phyloP scores from a whole-genome alignment of 2,113 vertebrate genomes.

The Patagioenas fasciata region DNA sequence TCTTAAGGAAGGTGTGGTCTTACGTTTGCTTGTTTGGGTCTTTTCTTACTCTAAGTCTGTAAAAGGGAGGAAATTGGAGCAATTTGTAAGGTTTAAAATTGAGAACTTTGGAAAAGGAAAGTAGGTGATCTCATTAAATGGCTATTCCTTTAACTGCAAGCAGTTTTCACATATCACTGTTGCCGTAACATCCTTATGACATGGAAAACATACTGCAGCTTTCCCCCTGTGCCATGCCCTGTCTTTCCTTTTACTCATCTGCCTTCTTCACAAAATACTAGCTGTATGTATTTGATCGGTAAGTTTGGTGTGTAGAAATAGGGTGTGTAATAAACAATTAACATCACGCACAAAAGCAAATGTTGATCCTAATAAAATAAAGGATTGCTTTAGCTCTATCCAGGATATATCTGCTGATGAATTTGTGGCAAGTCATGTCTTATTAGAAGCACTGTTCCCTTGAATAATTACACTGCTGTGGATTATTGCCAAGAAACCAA shows the following conservation, averaged over 20 bases:
- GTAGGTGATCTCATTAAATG: background rate
- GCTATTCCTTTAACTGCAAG: background rate
- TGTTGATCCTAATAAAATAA: background rate
- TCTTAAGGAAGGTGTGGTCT: background rate
- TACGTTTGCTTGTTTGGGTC: background rate
- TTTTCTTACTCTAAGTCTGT: background rate
- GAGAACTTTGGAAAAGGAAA: background rate
- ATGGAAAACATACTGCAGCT: background rate
- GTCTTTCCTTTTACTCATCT: background rate
- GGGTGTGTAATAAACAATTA: background rate
- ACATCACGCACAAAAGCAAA: background rate
- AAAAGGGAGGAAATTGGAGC: background rate
- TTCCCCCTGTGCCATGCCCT: background rate
- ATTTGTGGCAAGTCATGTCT: background rate
- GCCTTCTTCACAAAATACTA: background rate
- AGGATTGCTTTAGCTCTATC: background rate
- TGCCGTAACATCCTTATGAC: background rate
- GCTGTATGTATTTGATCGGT: background rate
- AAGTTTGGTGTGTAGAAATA: background rate
- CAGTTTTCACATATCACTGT: background rate
- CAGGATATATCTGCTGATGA: background rate
- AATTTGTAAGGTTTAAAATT: background rate
- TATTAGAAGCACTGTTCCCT: background rate
- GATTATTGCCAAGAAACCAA: background rate
- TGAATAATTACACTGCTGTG: background rate